Conservation (phyloP, 2,888 invertebrate genomes). For the Cheilosia scutellata region DNA sequence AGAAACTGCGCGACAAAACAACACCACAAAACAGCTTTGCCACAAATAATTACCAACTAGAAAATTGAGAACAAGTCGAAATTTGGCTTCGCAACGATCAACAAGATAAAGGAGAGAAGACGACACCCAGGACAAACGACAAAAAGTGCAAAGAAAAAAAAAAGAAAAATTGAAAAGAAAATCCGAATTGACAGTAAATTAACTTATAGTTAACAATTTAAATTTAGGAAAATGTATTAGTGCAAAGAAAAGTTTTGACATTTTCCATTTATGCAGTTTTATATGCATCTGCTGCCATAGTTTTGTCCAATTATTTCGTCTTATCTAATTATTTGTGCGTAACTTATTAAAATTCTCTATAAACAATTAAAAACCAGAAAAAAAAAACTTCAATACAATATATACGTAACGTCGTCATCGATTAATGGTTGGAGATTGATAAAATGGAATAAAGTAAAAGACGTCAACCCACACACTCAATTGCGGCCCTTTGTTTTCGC, state of each 20-base stretch:
- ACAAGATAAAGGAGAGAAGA: constrained; percentile 60
- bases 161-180: constrained; percentile 31
- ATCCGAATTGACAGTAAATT: not conserved
- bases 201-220: not conserved
- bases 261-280: not conserved
- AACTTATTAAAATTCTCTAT: constrained; percentile 27
- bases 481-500: constrained; percentile 61
- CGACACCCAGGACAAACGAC: constrained; percentile 12
- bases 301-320: not conserved
- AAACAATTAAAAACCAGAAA: constrained; percentile 26
- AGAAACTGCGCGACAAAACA: constrained; percentile 64
- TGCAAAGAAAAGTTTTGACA: not conserved
- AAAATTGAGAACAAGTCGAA: constrained; percentile 72
- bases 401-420: constrained; percentile 65
- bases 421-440: constrained; percentile 38
- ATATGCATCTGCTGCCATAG: not conserved
- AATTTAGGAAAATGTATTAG: too few species aligned
- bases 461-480: constrained; percentile 52
- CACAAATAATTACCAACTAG: constrained; percentile 45
- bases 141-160: constrained; percentile 9
- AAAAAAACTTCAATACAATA: constrained; percentile 22
- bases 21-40: constrained; percentile 34
- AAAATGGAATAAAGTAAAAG: constrained; percentile 29
- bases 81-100: constrained; percentile 73
- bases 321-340: constrained; percentile 34